phyloP scores from a whole-genome alignment of 2,888 invertebrate genomes.

The Drosophila antonietae region DNA sequence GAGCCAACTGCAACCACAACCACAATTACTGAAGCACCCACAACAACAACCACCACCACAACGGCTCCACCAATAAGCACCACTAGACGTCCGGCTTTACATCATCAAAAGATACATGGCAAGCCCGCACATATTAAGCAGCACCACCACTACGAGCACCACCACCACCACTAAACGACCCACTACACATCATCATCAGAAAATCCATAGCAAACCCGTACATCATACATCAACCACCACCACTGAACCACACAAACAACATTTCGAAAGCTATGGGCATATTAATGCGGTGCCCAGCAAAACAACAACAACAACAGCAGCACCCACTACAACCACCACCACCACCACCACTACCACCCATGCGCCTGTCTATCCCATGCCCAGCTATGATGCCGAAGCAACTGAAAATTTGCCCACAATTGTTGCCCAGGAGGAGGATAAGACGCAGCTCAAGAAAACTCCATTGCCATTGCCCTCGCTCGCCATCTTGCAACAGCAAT shows the following conservation, averaged over 20 bases:
- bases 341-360: conserved; percentile 48
- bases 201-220: conserved; percentile 53
- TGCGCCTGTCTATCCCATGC: conserved; percentile 72
- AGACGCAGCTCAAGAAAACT: conserved; percentile 57
- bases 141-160: conserved; percentile 39
- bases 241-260: conserved; percentile 50
- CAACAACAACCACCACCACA: conserved; percentile 22
- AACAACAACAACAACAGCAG: conserved; percentile 32
- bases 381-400: conserved; percentile 57
- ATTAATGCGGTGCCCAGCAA: conserved; percentile 39
- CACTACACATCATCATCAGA: conserved; percentile 49
- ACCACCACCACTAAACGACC: conserved; percentile 38
- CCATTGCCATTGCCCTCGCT: conserved; percentile 62
- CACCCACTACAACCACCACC: conserved; percentile 21
- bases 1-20: conserved; percentile 17
- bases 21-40: conserved; percentile 3
- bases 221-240: conserved; percentile 42
- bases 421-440: conserved; percentile 8
- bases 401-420: conserved; percentile 31
- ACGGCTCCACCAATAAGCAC: conserved; percentile 31
- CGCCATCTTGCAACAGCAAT: conserved; percentile 62
- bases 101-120: conserved; percentile 57
- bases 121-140: conserved; percentile 24
- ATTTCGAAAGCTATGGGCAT: conserved; percentile 52
- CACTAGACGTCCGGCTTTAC: conserved; percentile 48